Conservation (phyloP, 2,113 vertebrate species). For the Oncorhynchus mykiss region DNA sequence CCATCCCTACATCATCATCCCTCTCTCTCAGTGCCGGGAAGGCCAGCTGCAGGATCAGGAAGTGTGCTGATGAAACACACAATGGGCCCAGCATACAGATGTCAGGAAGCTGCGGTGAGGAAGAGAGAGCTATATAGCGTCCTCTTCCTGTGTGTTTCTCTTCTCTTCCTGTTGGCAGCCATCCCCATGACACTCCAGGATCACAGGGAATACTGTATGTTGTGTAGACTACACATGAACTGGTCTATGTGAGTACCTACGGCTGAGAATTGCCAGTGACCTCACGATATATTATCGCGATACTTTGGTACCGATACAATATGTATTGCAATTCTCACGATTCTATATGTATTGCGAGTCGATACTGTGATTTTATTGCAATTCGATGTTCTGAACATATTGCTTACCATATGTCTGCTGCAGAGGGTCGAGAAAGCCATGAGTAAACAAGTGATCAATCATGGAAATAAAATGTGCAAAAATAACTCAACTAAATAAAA, state of each 20-base stretch:
- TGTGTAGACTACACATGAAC: background rate
- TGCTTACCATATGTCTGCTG: too few species aligned
- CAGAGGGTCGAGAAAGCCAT: too few species aligned
- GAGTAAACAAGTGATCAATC: too few species aligned
- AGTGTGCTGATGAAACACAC: constrained; percentile 71
- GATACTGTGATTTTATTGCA: too few species aligned
- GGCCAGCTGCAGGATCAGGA: constrained; percentile 75
- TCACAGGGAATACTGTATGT: constrained; percentile 15
- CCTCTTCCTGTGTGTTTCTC: constrained; percentile 66
- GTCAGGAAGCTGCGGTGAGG: constrained; percentile 86
- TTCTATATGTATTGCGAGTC: too few species aligned
- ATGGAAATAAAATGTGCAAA: too few species aligned
- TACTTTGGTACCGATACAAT: too few species aligned
- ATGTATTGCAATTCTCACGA: too few species aligned
- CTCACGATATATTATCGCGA: too few species aligned
- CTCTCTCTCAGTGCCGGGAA: constrained; percentile 25
- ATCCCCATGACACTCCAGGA: constrained; percentile 38
- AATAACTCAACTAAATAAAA: too few species aligned
- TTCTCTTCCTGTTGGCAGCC: constrained; percentile 64
- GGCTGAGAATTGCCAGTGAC: too few species aligned
- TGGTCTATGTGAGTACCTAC: background rate
- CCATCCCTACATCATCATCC: background rate
- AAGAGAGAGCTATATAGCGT: constrained; percentile 71
- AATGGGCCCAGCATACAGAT: constrained; percentile 86
- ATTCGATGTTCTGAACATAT: too few species aligned